These are phyloP conservation scores for Glaucomys volans DNA, from an alignment of 2,113 vertebrate genomes.

Conservation along the genomic window DNA sequence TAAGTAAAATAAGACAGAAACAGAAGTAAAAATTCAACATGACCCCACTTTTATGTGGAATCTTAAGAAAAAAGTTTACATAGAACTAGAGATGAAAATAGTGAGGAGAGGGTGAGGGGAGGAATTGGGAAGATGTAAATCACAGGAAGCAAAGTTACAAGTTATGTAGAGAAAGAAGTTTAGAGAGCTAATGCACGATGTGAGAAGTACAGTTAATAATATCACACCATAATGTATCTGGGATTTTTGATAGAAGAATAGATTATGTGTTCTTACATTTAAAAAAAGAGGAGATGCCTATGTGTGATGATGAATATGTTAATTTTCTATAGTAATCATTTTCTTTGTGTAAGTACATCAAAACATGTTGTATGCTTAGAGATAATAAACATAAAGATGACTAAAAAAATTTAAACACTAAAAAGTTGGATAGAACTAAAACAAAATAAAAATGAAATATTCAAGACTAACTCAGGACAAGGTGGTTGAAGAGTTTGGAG, in stretches of 20 bases:
- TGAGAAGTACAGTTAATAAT: neutral
- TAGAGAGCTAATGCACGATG: too few relatives aligned
- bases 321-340: neutral
- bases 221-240: neutral
- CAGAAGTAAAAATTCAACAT: neutral
- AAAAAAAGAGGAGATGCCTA: neutral
- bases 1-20: neutral
- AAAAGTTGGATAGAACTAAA: neutral
- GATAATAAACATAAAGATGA: too few relatives aligned
- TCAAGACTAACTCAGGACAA: neutral
- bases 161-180: neutral
- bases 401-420: neutral
- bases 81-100: neutral
- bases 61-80: neutral
- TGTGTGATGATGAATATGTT: neutral
- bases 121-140: neutral
- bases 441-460: neutral
- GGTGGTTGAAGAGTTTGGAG: neutral
- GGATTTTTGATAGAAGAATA: neutral
- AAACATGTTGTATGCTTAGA: neutral
- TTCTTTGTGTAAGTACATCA: neutral
- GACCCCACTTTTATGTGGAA: neutral
- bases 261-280: neutral
- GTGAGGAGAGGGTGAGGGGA: neutral
- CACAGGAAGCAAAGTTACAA: neutral